Conservation (phyloP, 2,113 vertebrate species). For the Takifugu flavidus region DNA sequence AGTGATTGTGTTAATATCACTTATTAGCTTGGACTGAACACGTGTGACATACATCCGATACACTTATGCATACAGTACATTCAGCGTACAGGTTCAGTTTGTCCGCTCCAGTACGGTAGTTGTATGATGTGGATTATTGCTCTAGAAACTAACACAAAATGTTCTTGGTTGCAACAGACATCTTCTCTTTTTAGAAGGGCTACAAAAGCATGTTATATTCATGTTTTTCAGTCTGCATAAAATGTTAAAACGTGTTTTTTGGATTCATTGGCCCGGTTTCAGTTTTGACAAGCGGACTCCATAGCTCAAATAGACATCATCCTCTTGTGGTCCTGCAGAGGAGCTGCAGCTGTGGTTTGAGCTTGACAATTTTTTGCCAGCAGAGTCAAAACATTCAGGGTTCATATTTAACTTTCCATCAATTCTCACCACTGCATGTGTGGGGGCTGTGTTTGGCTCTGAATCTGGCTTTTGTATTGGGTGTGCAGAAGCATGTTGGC, state of each 20-base stretch:
- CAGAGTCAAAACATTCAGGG: not conserved
- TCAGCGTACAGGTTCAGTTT: not conserved
- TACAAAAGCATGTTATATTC: not conserved
- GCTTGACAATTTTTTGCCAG: too few species aligned
- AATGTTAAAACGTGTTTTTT: not conserved
- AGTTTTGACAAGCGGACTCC: not conserved
- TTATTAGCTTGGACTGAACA: not conserved
- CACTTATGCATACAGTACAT: not conserved
- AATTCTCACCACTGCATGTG: constrained; percentile 77
- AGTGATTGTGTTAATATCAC: not conserved
- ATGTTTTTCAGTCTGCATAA: not conserved
- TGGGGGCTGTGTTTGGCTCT: constrained; percentile 54
- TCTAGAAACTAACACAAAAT: too few species aligned
- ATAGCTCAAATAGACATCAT: not conserved
- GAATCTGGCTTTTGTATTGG: constrained; percentile 62
- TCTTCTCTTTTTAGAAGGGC: not conserved
- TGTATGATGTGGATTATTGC: not conserved
- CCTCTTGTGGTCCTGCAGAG: constrained; percentile 31
- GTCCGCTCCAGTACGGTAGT: not conserved
- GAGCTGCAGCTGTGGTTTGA: constrained; percentile 5
- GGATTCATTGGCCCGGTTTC: not conserved
- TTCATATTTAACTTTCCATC: not conserved
- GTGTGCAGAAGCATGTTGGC: constrained; percentile 80
- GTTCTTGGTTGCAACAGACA: not conserved
- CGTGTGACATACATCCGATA: constrained; percentile 2